A percentile compares a stretch with the other conserved stretches of the same genome.
These are phyloP conservation scores for Harpegnathos saltator DNA, from an alignment of 1,140 invertebrate genomes.

Conservation along the genomic window DNA sequence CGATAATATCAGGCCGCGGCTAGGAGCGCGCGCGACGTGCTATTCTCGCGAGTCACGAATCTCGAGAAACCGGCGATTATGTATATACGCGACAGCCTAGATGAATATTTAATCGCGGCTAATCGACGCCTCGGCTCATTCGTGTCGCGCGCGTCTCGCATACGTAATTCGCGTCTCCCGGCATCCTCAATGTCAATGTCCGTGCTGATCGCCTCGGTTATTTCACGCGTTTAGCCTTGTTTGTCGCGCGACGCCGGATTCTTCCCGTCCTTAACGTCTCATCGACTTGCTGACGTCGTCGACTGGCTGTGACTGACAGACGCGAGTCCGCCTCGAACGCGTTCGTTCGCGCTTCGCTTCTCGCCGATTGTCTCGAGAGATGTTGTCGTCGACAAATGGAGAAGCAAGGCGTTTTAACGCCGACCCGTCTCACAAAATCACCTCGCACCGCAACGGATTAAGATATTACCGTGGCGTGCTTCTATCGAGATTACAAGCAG, in stretches of 20 bases:
- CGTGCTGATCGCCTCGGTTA: neutral
- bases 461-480: neutral
- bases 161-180: too few species aligned
- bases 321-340: neutral
- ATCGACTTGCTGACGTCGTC: neutral
- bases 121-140: too few species aligned
- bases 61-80: neutral
- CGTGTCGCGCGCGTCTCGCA: too few species aligned
- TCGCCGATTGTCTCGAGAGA: too few species aligned
- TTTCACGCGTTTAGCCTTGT: neutral
- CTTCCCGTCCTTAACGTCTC: neutral
- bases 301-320: too few species aligned
- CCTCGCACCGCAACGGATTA: conserved; percentile 18
- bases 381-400: neutral
- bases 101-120: too few species aligned
- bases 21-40: too few species aligned
- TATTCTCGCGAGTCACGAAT: neutral
- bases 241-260: neutral
- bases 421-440: neutral
- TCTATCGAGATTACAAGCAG: conserved; percentile 30
- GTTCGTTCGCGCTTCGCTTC: too few species aligned
- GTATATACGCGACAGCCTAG: too few species aligned
- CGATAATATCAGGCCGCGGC: too few species aligned
- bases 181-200: conserved; percentile 18
- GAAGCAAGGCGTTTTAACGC: conserved; percentile 3